A percentile compares a stretch with the other conserved stretches of the same genome.
Conservation (phyloP, 2,888 invertebrate species). For the Meta bourneti region DNA sequence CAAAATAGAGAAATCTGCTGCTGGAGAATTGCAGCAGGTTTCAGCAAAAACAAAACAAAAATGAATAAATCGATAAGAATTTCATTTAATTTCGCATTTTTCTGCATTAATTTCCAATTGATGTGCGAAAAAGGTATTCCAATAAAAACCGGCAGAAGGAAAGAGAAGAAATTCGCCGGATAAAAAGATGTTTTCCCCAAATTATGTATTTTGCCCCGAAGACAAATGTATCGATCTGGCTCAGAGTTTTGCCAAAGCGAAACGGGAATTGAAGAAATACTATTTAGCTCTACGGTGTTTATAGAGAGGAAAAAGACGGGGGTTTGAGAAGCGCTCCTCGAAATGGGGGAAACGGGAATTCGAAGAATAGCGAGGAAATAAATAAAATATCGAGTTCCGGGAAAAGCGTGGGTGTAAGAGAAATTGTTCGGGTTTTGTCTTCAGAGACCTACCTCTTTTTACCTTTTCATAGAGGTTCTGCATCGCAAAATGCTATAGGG, state of each 20-base stretch:
- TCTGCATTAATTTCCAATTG: not conserved
- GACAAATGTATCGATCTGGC: not conserved
- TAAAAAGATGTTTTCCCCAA: conserved; percentile 3
- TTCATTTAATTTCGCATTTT: not conserved
- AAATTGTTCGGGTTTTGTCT: not conserved
- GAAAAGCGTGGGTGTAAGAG: not conserved
- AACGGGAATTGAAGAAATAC: conserved; percentile 17
- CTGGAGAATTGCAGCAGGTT: no score
- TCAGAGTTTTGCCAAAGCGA: not conserved
- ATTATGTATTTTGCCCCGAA: conserved; percentile 16
- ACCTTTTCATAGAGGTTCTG: not conserved
- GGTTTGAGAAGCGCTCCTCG: not conserved
- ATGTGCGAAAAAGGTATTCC: not conserved
- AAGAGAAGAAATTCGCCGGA: not conserved
- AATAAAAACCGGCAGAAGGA: not conserved
- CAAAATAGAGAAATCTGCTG: no score
- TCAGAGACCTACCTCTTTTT: not conserved
- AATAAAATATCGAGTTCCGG: conserved; percentile 20
- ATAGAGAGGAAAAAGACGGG: not conserved
- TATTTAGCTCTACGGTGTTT: conserved; percentile 20
- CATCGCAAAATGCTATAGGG: not conserved
- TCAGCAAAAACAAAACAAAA: no score
- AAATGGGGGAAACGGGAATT: not conserved
- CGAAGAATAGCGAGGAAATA: conserved; percentile 1
- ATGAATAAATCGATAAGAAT: no score